Percentiles rank a stretch among this genome's conserved stretches.
These are phyloP conservation scores for Chroicocephalus ridibundus DNA, from an alignment of 2,113 vertebrate genomes.

Conservation along the genomic window DNA sequence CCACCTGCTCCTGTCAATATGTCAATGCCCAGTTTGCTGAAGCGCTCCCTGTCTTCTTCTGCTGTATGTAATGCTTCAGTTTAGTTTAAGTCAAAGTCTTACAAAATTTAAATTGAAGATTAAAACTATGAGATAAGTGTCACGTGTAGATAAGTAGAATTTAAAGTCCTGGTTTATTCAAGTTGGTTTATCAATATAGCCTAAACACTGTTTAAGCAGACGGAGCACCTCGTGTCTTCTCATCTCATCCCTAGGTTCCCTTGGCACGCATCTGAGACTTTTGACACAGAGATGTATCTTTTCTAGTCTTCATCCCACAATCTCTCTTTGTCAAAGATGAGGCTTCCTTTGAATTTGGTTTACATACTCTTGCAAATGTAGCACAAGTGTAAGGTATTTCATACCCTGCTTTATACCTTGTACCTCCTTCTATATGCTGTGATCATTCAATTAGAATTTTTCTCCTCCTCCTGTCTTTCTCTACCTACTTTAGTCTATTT, in stretches of 20 bases:
- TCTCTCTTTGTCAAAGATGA: neutral
- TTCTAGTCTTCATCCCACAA: neutral
- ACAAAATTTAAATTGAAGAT: neutral
- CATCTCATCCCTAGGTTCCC: neutral
- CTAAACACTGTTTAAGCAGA: neutral
- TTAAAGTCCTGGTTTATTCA: neutral
- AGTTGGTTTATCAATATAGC: neutral
- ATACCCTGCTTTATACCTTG: neutral
- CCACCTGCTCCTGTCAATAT: neutral
- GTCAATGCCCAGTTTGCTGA: neutral
- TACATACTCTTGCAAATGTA: neutral
- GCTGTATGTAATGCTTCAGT: neutral
- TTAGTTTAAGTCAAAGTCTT: neutral
- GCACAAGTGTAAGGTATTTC: neutral
- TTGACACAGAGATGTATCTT: neutral
- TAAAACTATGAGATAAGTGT: neutral
- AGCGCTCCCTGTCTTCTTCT: neutral
- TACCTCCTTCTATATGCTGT: neutral
- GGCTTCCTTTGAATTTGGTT: neutral
- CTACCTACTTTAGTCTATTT: neutral
- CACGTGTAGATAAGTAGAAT: neutral
- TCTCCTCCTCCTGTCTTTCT: neutral
- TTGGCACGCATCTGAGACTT: neutral
- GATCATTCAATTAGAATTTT: neutral
- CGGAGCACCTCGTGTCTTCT: accelerated